A percentile compares a stretch with the other conserved stretches of the same genome.
Evolutionary conservation across 2,888 invertebrate species (phyloP).

Genomic region (Drosophila barbarae): DNA sequence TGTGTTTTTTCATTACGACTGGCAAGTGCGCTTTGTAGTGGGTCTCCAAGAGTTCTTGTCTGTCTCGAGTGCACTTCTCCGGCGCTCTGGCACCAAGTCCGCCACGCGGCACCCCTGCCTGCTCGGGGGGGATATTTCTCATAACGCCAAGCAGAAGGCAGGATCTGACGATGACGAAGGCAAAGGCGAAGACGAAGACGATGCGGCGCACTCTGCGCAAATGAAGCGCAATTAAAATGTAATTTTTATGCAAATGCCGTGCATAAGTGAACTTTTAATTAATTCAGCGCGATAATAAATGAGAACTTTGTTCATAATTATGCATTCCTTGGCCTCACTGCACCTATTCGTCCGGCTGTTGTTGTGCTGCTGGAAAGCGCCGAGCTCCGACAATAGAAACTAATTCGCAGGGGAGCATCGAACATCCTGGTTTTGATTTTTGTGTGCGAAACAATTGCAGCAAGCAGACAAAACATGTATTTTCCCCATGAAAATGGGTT

Average conservation of each 20-base stretch:
- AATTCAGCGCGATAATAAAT: conserved; percentile 71
- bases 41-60: conserved; percentile 60
- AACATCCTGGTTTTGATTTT: conserved; percentile 4
- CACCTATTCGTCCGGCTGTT: conserved; percentile 13
- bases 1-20: conserved; percentile 72
- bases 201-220: conserved; percentile 53
- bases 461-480: conserved; percentile 16
- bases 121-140: conserved; percentile 46
- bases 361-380: conserved; percentile 6
- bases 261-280: conserved; percentile 76
- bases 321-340: conserved; percentile 44
- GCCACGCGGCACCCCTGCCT: not conserved
- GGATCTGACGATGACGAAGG: conserved; percentile 10
- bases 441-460: not conserved
- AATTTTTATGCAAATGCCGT: conserved; percentile 74
- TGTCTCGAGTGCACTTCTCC: conserved; percentile 60
- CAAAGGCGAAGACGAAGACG: conserved; percentile 11
- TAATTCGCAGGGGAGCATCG: conserved; percentile 17
- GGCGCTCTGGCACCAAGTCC: not conserved
- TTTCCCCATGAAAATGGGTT: not conserved
- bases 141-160: conserved; percentile 43
- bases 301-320: conserved; percentile 67
- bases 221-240: conserved; percentile 76
- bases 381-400: conserved; percentile 23
- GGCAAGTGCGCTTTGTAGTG: conserved; percentile 66